These are phyloP conservation scores for Phylloscopus trochiloides DNA, from an alignment of 2,113 vertebrate genomes.

Conservation along the genomic window DNA sequence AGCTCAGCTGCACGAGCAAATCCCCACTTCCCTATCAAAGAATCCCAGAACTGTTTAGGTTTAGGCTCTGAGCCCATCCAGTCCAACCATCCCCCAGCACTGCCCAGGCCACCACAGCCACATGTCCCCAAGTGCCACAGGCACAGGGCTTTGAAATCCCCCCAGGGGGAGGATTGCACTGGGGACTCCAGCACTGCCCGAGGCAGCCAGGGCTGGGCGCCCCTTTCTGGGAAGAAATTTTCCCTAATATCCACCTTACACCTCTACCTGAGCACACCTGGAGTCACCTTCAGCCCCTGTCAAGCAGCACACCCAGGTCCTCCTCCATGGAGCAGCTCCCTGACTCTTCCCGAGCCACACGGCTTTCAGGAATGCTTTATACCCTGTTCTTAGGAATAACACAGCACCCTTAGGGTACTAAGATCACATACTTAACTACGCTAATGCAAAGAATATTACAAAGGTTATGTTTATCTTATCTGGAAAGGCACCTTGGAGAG, in stretches of 20 bases:
- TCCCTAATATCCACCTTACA: rapidly evolving
- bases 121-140: not conserved
- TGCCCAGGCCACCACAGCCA: not conserved
- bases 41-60: rapidly evolving
- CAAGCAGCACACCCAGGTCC: not conserved
- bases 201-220: not conserved
- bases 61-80: not conserved
- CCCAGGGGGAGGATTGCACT: rapidly evolving
- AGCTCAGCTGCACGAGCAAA: not conserved
- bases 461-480: not conserved
- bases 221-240: not conserved
- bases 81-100: not conserved
- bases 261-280: not conserved
- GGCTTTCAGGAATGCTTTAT: rapidly evolving
- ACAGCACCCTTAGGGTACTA: not conserved
- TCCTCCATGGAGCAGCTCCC: not conserved
- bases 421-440: not conserved
- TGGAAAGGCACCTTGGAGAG: not conserved
- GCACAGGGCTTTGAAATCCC: rapidly evolving
- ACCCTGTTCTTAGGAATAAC: rapidly evolving
- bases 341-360: not conserved
- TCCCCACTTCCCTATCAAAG: rapidly evolving
- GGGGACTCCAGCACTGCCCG: not conserved
- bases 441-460: not conserved
- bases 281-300: not conserved